phyloP scores from a whole-genome alignment of 1,140 invertebrate species.

The Zeugodacus cucurbitae region DNA sequence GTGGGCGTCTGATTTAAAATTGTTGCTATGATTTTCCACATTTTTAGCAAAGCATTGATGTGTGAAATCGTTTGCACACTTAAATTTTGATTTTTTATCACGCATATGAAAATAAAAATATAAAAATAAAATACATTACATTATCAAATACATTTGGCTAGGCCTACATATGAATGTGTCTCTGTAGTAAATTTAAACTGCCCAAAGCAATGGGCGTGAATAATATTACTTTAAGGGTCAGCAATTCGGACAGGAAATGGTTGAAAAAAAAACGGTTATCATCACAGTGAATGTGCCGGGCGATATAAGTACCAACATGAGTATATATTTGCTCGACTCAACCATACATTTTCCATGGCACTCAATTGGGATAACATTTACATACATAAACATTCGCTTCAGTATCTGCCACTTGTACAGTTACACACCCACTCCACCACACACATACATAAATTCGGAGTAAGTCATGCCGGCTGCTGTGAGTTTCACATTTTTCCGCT shows the following conservation, averaged over 20 bases:
- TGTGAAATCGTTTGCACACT: constrained; percentile 65
- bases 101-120: not conserved
- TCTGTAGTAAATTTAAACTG: not conserved
- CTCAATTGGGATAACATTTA: too few species aligned
- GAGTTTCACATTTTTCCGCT: not conserved
- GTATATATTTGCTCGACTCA: too few species aligned
- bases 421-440: not conserved
- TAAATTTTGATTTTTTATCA: constrained; percentile 49
- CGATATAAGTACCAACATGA: too few species aligned
- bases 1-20: not conserved
- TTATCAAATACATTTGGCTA: not conserved
- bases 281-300: not conserved
- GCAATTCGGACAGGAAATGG: not conserved
- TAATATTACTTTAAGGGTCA: constrained; percentile 9
- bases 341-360: too few species aligned
- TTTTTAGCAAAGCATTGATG: constrained; percentile 63
- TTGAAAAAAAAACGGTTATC: not conserved
- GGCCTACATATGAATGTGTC: not conserved
- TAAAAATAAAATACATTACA: not conserved
- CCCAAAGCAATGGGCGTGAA: not conserved
- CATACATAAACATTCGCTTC: too few species aligned
- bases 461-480: not conserved
- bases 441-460: not conserved
- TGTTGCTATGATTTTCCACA: constrained; percentile 39
- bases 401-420: too few species aligned